phyloP scores from a whole-genome alignment of 2,113 vertebrate species.

The Numida meleagris region DNA sequence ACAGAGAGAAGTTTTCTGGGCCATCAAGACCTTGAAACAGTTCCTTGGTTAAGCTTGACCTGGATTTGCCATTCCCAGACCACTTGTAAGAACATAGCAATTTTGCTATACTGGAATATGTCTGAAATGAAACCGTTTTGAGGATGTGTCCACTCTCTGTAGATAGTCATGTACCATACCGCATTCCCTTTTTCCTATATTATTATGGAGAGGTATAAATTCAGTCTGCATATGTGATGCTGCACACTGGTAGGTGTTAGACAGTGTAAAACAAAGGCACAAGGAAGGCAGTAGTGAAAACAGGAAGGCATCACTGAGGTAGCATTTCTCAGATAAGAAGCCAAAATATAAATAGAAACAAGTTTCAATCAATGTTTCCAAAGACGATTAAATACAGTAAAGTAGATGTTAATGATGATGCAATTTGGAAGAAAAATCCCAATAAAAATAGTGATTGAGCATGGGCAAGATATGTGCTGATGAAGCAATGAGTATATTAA shows the following conservation, averaged over 20 bases:
- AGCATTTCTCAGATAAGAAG: neutral
- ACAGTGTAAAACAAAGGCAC: neutral
- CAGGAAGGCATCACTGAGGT: neutral
- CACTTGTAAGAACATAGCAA: neutral
- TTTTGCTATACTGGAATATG: neutral
- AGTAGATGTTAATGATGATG: neutral
- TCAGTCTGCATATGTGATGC: neutral
- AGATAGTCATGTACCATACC: neutral
- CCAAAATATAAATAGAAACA: neutral
- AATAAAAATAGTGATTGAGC: neutral
- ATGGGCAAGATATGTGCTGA: neutral
- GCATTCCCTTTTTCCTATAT: neutral
- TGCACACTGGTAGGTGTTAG: neutral
- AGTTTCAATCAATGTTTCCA: neutral
- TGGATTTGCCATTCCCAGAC: neutral
- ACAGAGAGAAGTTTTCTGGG: neutral
- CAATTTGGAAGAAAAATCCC: neutral
- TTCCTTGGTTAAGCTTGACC: neutral
- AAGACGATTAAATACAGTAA: neutral
- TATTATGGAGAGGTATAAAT: neutral
- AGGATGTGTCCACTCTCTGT: neutral
- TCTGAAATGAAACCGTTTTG: neutral
- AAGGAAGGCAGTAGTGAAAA: neutral
- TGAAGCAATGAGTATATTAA: neutral
- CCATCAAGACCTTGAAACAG: neutral